These are phyloP conservation scores for Melitaea cinxia DNA, from an alignment of 1,140 invertebrate genomes.

Conservation along the genomic window DNA sequence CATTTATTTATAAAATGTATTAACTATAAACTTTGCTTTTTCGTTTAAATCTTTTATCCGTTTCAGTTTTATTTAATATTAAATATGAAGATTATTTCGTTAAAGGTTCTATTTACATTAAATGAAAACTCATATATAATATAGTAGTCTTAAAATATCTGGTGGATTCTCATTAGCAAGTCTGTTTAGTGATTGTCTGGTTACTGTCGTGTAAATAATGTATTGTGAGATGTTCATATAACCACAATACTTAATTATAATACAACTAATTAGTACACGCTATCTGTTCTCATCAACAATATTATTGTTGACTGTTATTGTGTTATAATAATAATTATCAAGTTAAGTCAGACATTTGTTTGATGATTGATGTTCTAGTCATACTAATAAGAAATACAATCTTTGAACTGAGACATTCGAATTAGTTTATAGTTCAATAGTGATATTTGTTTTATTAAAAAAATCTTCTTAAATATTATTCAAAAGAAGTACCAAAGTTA, in stretches of 20 bases:
- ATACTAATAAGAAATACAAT: too few relatives aligned
- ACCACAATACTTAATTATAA: background rate
- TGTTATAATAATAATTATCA: background rate
- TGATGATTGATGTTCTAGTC: background rate
- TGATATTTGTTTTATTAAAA: too few relatives aligned
- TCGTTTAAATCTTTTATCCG: too few relatives aligned
- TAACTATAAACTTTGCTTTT: too few relatives aligned
- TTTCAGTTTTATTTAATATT: too few relatives aligned
- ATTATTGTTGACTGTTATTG: background rate
- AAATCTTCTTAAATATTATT: too few relatives aligned
- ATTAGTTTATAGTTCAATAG: too few relatives aligned
- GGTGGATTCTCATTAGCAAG: background rate
- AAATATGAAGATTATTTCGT: too few relatives aligned
- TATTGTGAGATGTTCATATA: background rate
- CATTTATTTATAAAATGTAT: too few relatives aligned
- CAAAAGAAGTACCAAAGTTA: too few relatives aligned
- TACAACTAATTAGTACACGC: background rate
- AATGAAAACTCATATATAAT: background rate
- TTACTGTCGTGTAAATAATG: background rate
- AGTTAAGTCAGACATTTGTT: background rate
- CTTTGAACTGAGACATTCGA: too few relatives aligned
- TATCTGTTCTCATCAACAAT: background rate
- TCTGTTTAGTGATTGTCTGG: background rate
- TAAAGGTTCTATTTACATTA: too few relatives aligned
- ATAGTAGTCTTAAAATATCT: background rate